Evolutionary conservation across 2,888 invertebrate species (phyloP), one percentile per base, ranked within the genome.

Genomic region (Carpatolechia fugitivella): DNA sequence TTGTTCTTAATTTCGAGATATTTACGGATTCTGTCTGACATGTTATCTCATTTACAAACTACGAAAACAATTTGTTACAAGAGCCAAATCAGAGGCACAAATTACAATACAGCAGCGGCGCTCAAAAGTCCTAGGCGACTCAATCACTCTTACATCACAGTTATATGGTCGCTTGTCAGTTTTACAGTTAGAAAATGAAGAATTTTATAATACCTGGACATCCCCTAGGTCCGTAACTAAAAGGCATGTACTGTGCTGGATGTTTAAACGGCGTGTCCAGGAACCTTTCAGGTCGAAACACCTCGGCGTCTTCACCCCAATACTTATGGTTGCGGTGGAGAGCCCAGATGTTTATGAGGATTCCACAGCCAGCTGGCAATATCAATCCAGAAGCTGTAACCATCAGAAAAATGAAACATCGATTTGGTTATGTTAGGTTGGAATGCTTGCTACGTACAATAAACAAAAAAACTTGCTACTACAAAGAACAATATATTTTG

Each of bases 221-320:
- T 50, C 69, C 73, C 49, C 78, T 68, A 0, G 74, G 65, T 6
- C 78, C 76, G 13, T 62, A 56, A 52, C 78, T 76, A 36, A 80
- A 80, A 0, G 74, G 61, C n/a, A 76, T 51, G 55, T 63, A 80
- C 0, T 74, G 72, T 5, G 63, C 65, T 0, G 75, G 70, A 33
- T 79, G 69, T 7, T 57, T 59, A 1, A 66, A 59, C 0, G 60
- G 56, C 5, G 52, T 61, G 51, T 74, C 38, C 1, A 79, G 49
- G 58, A 82, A 84, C 18, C 84, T 61, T 14, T 82, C 79, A 0
- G 82, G 83, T n/a, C 68, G 63, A 64, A 76, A 84, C 35, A 63
- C 41, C 31, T 78, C 76, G 0, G 75, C 76, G 31, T 82, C 77
- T 0, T 64, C 55, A 0, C 82, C 82, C 82, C 82, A 84, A 61